These are phyloP conservation scores for Hymenopus coronatus DNA, from an alignment of 2,888 invertebrate species.

Conservation along the genomic window DNA sequence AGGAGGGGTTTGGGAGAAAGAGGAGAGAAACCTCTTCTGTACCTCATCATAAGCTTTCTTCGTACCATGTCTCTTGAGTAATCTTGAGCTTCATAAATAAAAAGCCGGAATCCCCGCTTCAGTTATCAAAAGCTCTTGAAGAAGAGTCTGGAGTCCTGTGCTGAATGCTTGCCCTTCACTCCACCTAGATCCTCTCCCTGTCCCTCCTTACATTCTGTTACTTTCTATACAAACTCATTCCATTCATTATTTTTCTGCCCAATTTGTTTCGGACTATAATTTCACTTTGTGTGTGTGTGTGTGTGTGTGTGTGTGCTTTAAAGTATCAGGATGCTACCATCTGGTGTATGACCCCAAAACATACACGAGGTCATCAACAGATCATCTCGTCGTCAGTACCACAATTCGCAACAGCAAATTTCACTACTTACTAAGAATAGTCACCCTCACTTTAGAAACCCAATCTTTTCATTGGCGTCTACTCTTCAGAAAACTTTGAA, in stretches of 20 bases:
- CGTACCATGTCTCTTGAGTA: neutral
- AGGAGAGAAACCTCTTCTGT: neutral
- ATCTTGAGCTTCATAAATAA: constrained; percentile 11
- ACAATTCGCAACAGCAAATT: neutral
- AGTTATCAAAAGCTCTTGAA: constrained; percentile 11
- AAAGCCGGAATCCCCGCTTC: neutral
- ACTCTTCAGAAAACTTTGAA: no score
- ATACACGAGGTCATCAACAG: neutral
- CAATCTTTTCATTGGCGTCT: no score
- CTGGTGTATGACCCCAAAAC: neutral
- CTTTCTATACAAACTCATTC: neutral
- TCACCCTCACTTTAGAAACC: no score
- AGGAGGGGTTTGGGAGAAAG: neutral
- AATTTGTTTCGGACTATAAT: neutral
- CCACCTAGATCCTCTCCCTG: neutral
- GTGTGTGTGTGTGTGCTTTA: neutral
- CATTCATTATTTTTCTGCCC: neutral
- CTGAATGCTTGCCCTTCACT: neutral
- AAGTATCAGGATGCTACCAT: neutral
- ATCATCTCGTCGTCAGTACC: neutral
- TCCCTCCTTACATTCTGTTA: neutral
- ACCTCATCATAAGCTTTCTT: neutral
- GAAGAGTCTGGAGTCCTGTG: neutral
- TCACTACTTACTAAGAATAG: no score
- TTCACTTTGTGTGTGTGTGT: no score